phyloP scores from a whole-genome alignment of 2,797 vertebrate species.

The Ptychadena robeensis region DNA sequence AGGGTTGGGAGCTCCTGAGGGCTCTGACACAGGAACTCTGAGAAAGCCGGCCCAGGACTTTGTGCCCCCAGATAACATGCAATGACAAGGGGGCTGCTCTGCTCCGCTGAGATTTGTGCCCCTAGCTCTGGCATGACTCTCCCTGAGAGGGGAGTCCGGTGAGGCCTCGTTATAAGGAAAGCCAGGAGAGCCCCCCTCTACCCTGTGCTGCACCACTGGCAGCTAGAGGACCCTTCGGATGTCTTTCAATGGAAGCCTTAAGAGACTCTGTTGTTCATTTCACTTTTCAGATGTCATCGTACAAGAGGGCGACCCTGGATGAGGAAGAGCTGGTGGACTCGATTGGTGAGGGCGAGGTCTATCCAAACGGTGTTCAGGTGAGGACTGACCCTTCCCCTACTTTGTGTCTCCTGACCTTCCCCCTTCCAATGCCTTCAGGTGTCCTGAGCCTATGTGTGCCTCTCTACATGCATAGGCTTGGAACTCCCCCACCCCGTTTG shows the following conservation, averaged over 20 bases:
- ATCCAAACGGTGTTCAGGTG: conserved; percentile 88
- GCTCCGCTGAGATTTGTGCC: not conserved
- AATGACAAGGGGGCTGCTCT: conserved; percentile 4
- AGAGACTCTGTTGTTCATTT: conserved; percentile 84
- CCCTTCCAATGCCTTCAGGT: not conserved
- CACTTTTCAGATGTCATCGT: conserved; percentile 93
- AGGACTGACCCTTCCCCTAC: conserved; percentile 11
- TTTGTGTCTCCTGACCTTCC: not conserved
- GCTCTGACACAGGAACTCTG: no score
- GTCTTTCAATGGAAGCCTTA: conserved; percentile 79
- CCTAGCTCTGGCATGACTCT: not conserved
- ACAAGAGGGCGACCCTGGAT: conserved; percentile 91
- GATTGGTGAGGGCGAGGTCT: conserved; percentile 80
- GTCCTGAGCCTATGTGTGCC: not conserved
- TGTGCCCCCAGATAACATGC: not conserved
- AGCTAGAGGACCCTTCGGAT: not conserved
- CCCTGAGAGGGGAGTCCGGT: not conserved
- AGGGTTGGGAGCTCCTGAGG: not conserved
- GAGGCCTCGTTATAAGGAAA: not conserved
- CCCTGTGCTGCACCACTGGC: not conserved
- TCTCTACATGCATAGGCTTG: no score
- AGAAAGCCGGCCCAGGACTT: no score
- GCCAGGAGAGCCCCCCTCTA: not conserved
- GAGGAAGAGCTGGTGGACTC: conserved; percentile 93
- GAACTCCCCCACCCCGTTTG: no score